Conservation (phyloP, 53 echinoderm and acorn worm species). For the Antedon mediterranea region DNA sequence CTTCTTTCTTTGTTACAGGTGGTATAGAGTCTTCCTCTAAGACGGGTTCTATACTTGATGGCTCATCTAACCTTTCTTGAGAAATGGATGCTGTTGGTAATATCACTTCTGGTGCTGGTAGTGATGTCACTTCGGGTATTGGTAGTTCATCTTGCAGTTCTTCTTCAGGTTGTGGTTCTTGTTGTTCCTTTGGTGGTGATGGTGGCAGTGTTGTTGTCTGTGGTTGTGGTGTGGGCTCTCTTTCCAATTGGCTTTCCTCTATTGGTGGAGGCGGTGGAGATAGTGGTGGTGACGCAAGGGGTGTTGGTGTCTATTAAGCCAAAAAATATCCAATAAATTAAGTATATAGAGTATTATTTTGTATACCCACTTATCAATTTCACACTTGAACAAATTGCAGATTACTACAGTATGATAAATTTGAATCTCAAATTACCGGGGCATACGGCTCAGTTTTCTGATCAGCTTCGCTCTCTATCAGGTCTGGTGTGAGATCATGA, state of each 20-base stretch:
- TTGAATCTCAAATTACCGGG: not conserved
- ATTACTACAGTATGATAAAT: too few relatives aligned
- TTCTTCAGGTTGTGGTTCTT: slow-evolving; percentile 12
- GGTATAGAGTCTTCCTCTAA: not conserved
- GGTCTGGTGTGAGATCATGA: not conserved
- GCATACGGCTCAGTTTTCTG: not conserved
- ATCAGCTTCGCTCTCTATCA: not conserved
- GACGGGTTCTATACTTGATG: slow-evolving; percentile 1
- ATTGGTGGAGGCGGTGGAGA: not conserved
- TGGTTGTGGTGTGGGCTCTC: slow-evolving; percentile 20
- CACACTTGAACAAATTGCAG: too few relatives aligned
- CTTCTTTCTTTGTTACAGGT: slow-evolving; percentile 74
- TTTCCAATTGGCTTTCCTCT: slow-evolving; percentile 3
- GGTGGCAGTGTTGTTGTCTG: slow-evolving; percentile 2
- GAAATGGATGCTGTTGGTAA: too few relatives aligned
- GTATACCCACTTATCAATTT: too few relatives aligned
- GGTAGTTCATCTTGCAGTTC: slow-evolving; percentile 17
- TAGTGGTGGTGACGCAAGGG: slow-evolving; percentile 28
- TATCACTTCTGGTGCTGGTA: slow-evolving; percentile 22
- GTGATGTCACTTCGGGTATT: slow-evolving; percentile 24
- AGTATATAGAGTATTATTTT: too few relatives aligned
- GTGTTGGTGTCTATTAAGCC: slow-evolving; percentile 44
- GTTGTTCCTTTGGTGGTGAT: slow-evolving; percentile 19
- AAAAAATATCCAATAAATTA: not conserved
- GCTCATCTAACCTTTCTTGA: not conserved